Evolutionary conservation across 2,888 invertebrate species (phyloP).

Genomic region (Plagodis pulveraria): DNA sequence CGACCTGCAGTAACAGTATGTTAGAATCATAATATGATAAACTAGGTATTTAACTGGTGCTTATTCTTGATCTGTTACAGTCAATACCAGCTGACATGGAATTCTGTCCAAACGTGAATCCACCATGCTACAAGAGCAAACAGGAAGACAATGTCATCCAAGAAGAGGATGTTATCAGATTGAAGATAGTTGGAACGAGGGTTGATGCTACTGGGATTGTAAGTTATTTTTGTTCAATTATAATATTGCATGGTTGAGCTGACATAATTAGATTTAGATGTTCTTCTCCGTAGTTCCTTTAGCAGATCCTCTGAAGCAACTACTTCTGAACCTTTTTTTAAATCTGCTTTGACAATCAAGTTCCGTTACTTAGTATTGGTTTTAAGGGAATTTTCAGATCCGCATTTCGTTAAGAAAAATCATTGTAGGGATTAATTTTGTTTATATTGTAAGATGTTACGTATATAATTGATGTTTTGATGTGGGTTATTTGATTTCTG

Average conservation of each 20-base stretch:
- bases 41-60: slow-evolving; percentile 16
- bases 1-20: too few relatives aligned
- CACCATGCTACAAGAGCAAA: slow-evolving; percentile 99
- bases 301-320: too few relatives aligned
- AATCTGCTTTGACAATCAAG: too few relatives aligned
- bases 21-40: not conserved
- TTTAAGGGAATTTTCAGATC: too few relatives aligned
- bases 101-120: slow-evolving; percentile 98
- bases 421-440: too few relatives aligned
- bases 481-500: too few relatives aligned
- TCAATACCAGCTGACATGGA: slow-evolving; percentile 99
- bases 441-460: too few relatives aligned
- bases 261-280: not conserved
- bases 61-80: slow-evolving; percentile 85
- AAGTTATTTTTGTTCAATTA: slow-evolving; percentile 70
- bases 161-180: slow-evolving; percentile 97
- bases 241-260: not conserved
- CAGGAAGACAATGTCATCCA: slow-evolving; percentile 99
- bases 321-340: too few relatives aligned
- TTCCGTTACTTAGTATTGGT: too few relatives aligned
- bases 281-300: too few relatives aligned
- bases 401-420: too few relatives aligned
- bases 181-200: slow-evolving; percentile 99
- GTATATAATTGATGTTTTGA: too few relatives aligned
- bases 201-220: slow-evolving; percentile 99